Evolutionary conservation across 2,888 invertebrate species (phyloP), one percentile per base, ranked within the genome.

Genomic region (Chouioia cunea): DNA sequence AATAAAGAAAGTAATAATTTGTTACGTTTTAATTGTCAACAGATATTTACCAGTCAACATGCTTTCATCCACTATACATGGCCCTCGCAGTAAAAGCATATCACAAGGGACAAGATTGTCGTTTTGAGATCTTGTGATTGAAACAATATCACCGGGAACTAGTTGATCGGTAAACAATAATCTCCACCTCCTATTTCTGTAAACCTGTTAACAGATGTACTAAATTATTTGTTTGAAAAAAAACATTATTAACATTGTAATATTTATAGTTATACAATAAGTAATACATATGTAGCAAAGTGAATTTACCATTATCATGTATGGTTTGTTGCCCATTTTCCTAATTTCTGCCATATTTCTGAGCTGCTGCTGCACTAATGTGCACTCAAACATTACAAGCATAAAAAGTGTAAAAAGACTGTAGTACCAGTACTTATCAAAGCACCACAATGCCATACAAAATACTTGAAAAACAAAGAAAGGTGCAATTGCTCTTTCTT

Each of bases 381-480:
- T 99, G 77, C 97, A 98, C 86, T 99, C 99, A 84, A 99, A 99
- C 80, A 96, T 91, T 27, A 99, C 91, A 67, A 99, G 89, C 98
- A 99, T 98, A 64, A 96, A 90, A 0, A 99, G 90, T 0, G 99
- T 99, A 85, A 99, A 98, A 71, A 99, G 90, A 65, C 97, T 97
- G 86, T 98, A 99, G 85, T 97, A 95, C 97, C 97, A 97, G 86
- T 97, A 99, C 83, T 97, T 97, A 84, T 99, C 99, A 77, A 99
- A 88, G 87, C 99, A 99, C 99, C 99, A 99, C 2, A 99, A 88
- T 14, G 93, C 95, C 56, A 99, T 99, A 82, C 99, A 99, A 85
- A 99, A 99, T 70, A 99, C 96, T 93, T 99, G 99, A 86, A 99
- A 99, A 4, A 99, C 98, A 86, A 99, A 99, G 87, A 99, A 99